A percentile compares a stretch with the other conserved stretches of the same genome.
Evolutionary conservation across 35 echinoderm and acorn worm genomes (phyloP).

Genomic region (Stichopus chloronotus): DNA sequence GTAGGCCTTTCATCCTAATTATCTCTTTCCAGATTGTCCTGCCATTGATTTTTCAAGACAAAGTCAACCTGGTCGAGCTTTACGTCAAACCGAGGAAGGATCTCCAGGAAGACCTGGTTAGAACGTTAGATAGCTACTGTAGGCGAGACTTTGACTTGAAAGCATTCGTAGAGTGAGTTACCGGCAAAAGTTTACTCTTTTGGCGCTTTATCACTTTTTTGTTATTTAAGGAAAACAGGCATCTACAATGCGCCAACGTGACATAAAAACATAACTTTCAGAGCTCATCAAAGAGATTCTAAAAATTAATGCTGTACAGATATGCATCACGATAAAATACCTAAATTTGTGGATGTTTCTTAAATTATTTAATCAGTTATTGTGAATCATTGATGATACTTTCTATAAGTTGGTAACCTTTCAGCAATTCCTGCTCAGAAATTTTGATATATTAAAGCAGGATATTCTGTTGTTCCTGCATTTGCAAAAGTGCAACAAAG

Average conservation of each 20-base stretch:
- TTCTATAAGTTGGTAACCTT: too few relatives aligned
- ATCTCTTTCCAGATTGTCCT: slow-evolving; percentile 71
- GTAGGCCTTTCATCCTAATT: too few relatives aligned
- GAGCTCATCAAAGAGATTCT: too few relatives aligned
- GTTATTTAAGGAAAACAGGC: not conserved
- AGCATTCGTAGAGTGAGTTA: slow-evolving; percentile 66
- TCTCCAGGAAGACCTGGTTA: slow-evolving; percentile 68
- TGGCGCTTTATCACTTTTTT: not conserved
- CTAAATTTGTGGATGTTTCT: too few relatives aligned
- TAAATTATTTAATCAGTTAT: too few relatives aligned
- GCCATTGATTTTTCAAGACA: slow-evolving; percentile 83
- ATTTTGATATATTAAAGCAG: too few relatives aligned
- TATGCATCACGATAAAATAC: too few relatives aligned
- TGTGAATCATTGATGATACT: too few relatives aligned
- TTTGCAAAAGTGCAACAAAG: too few relatives aligned
- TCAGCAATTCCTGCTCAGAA: too few relatives aligned
- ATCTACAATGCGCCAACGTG: not conserved
- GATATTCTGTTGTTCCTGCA: too few relatives aligned
- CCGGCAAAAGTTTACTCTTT: not conserved
- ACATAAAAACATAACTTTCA: not conserved
- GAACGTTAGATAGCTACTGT: slow-evolving; percentile 81
- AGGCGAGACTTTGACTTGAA: slow-evolving; percentile 64
- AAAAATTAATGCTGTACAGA: too few relatives aligned
- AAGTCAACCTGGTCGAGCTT: slow-evolving; percentile 78
- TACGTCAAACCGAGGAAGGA: slow-evolving; percentile 69